Base-by-base conservation (phyloP, 2,113 vertebrate genomes). In the Maccullochella peelii region DNA sequence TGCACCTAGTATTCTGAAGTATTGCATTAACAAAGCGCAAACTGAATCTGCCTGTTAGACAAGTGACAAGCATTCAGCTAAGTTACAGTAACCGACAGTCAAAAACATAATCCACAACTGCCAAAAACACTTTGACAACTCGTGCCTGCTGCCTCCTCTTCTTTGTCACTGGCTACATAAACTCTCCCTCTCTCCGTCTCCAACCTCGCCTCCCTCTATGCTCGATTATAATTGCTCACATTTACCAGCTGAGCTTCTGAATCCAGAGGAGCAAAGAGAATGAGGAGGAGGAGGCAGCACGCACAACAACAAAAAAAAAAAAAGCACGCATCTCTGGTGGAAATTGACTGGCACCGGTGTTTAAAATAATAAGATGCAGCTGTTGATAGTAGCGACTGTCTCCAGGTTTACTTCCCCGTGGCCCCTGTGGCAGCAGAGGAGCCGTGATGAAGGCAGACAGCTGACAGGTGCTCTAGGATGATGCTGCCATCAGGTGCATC, bases 341-440 rank as follows among this genome's bases (percentile, higher is more conserved):
- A 93, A 92, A 92, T 76, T 91, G 93, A 93, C 88, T 91, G 92
- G 91, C 88, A 87, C 84, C 58, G 57, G 82, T 94, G 94, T 95
- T 95, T 94, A 94, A 94, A 95, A 95, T 95, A 94, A 95, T 94
- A 93, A 92, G 91, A 94, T 94, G 93, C 92, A 93, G 94, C 90
- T 95, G 92, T 94, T 94, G 92, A 92, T 93, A 91, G 93, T 88
- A 82, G 89, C 62, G 86, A 91, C 91, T 89, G 91, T 95, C 92
- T 92, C 87, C 84, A 71, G 89, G 88, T 91, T 90, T 88, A 85
- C 92, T 92, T 90, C 91, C 89, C 93, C 82, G 85, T 90, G 93
- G 93, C 94, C 93, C 93, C 91, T 47, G 86, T 90, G 91, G 94
- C 92, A 93, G 91, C 90, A 44, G 76, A 91, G 92, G 86, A 88